phyloP scores from a whole-genome alignment of 2,888 invertebrate genomes.

The Augochlorella aurata region DNA sequence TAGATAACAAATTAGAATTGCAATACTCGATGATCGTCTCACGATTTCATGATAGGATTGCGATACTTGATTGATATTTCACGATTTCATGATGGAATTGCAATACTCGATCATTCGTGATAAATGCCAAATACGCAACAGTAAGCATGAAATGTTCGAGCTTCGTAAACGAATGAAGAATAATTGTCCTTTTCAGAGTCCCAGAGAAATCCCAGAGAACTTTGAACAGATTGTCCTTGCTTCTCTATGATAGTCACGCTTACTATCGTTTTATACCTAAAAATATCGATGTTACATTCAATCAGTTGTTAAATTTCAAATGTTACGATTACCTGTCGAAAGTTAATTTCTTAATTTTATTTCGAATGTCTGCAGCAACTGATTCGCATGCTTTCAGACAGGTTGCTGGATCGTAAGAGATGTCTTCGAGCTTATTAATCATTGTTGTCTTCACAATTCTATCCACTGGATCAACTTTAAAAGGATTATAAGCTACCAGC shows the following conservation, averaged over 20 bases:
- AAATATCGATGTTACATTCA: conserved; percentile 66
- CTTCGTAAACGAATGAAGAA: conserved; percentile 85
- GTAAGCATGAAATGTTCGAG: conserved; percentile 85
- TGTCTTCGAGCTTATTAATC: conserved; percentile 84
- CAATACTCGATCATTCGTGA: conserved; percentile 84
- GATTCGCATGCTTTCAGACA: conserved; percentile 84
- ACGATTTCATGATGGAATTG: too few relatives aligned
- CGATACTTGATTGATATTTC: too few relatives aligned
- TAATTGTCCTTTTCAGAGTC: conserved; percentile 86
- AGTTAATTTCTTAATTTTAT: conserved; percentile 85
- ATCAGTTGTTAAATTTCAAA: not conserved
- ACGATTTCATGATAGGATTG: too few relatives aligned
- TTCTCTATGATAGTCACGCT: conserved; percentile 87
- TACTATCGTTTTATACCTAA: conserved; percentile 87
- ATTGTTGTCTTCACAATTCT: conserved; percentile 85
- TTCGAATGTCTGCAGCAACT: conserved; percentile 85
- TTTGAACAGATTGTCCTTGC: conserved; percentile 86
- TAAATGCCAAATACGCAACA: conserved; percentile 87
- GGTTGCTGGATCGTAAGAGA: conserved; percentile 85
- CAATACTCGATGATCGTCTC: not conserved
- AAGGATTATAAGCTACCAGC: conserved; percentile 85
- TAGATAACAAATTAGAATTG: not conserved
- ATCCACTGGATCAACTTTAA: conserved; percentile 85
- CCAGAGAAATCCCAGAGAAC: conserved; percentile 87
- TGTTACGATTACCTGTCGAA: conserved; percentile 85